Conservation (phyloP, 1,140 invertebrate species). For the Procambarus clarkii region DNA sequence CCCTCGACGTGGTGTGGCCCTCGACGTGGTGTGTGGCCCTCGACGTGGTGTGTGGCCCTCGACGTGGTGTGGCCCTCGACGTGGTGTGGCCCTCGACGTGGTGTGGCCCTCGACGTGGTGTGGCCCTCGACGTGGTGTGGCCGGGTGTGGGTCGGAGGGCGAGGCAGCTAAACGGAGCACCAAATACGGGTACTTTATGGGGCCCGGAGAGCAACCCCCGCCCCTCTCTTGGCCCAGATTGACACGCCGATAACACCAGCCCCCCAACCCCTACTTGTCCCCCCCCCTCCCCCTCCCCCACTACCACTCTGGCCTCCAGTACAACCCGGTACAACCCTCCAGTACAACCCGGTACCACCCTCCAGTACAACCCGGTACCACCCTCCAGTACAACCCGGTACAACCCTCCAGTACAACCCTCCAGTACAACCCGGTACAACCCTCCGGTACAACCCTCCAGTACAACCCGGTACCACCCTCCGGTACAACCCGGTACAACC, state of each 20-base stretch:
- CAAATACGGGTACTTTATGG: conserved; percentile 34
- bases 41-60: background rate
- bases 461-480: no score
- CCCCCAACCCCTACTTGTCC: background rate
- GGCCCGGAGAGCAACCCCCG: background rate
- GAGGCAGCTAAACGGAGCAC: conserved; percentile 16
- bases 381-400: no score
- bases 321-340: no score
- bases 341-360: no score
- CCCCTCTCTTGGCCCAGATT: conserved; percentile 16
- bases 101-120: background rate
- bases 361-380: no score
- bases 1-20: background rate
- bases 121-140: background rate
- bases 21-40: background rate
- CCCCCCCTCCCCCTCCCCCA: background rate
- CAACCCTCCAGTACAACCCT: no score
- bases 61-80: background rate
- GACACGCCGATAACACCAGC: conserved; percentile 16
- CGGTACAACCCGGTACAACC: no score
- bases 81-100: background rate
- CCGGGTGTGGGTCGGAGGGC: background rate
- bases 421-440: no score
- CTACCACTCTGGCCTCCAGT: no score
- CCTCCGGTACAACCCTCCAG: no score